A percentile compares a stretch with the other conserved stretches of the same genome.
Conservation (phyloP, 2,888 invertebrate species). For the Tenthredo scrophulariae region DNA sequence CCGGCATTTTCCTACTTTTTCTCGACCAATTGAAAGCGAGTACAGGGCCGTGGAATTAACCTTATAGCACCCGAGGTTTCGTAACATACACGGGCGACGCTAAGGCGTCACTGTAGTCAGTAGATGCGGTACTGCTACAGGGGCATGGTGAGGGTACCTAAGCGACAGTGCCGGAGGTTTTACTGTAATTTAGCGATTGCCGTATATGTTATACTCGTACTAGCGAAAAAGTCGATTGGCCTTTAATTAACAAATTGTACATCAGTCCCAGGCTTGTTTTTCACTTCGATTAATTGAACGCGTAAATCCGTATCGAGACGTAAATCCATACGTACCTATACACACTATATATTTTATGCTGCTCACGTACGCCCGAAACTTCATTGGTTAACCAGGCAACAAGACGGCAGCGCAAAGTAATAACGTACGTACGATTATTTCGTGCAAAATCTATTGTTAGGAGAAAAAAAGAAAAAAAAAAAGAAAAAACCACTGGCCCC, state of each 20-base stretch:
- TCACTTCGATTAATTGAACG: not conserved
- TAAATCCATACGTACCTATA: conserved; percentile 13
- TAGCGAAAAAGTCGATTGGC: not conserved
- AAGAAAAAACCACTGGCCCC: not conserved
- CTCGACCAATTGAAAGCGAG: no score
- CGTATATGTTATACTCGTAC: not conserved
- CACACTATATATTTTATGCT: conserved; percentile 10
- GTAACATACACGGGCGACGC: no score
- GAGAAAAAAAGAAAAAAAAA: conserved; percentile 52
- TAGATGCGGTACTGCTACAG: no score
- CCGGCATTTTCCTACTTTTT: no score
- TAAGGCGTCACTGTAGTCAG: no score
- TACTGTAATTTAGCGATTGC: not conserved
- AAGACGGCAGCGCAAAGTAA: conserved; percentile 35
- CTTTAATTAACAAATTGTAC: conserved; percentile 35
- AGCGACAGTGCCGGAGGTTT: no score
- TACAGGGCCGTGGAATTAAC: no score
- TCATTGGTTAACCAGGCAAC: conserved; percentile 54
- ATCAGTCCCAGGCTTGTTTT: not conserved
- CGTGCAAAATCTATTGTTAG: conserved; percentile 54
- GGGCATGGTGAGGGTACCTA: no score
- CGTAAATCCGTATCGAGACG: not conserved
- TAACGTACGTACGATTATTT: conserved; percentile 30
- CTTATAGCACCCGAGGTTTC: no score
- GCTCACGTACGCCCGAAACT: conserved; percentile 55